Percentiles rank a stretch among this genome's conserved stretches.
These are phyloP conservation scores for Pelusios castaneus DNA, from an alignment of 2,113 vertebrate species.

Conservation along the genomic window DNA sequence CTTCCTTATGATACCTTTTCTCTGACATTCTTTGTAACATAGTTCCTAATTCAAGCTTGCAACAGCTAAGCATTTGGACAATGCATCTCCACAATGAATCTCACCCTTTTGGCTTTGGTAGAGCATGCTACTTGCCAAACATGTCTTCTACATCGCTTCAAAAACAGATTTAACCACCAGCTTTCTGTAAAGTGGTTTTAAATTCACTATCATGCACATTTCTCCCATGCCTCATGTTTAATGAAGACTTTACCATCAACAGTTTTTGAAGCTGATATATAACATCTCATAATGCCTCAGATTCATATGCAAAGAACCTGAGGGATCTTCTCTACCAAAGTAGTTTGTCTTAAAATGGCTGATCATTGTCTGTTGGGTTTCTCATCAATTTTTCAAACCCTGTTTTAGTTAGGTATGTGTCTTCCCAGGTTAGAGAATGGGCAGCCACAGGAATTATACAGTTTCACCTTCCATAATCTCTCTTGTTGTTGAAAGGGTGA, in stretches of 20 bases:
- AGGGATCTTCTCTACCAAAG: neutral
- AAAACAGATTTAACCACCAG: neutral
- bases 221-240: neutral
- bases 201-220: neutral
- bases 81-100: conserved; percentile 14
- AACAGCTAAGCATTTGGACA: conserved; percentile 26
- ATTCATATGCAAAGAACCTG: neutral
- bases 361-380: neutral
- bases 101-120: neutral
- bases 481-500: too few relatives aligned
- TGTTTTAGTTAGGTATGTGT: neutral
- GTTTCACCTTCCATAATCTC: too few relatives aligned
- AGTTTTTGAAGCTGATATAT: too few relatives aligned
- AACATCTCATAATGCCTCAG: neutral
- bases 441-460: too few relatives aligned
- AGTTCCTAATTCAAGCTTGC: conserved; percentile 11
- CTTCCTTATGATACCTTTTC: neutral
- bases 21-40: too few relatives aligned
- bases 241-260: neutral
- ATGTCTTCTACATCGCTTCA: neutral
- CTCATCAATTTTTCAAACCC: neutral
- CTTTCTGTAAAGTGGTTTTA: neutral
- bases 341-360: neutral
- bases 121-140: neutral
- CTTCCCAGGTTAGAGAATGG: neutral